Evolutionary conservation across 2,888 invertebrate species (phyloP), one percentile per base, ranked within the genome.

Genomic region (Pseudococcus viburni): DNA sequence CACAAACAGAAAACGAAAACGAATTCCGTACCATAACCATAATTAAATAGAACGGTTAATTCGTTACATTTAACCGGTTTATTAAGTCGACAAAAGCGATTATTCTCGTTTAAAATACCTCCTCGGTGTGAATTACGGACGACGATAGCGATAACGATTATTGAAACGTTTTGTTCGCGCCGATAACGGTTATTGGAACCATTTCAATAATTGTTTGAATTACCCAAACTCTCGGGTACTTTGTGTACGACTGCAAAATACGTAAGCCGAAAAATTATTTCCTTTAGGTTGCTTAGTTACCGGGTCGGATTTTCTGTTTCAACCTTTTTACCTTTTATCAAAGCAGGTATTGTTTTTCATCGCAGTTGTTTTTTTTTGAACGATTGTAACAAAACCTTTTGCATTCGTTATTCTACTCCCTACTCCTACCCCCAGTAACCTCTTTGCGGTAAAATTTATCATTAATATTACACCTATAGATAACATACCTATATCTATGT

Each of bases 121-220:
- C 46, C 19, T 33, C 80, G 19, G 80, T 83, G 80, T 83, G 80
- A 83, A 83, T 83, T 83, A 83, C 46, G 19, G 80, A 39, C 46
- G 12, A 83, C 80, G 42, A 83, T 46, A 19, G 80, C 46, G 80
- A 83, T 83, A 83, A 83, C 80, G 80, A 83, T 83, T 83, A 83
- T 46, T 83, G 80, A 83, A 83, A 83, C 46, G 80, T 83, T 83
- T 83, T 73, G 73, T 26, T 33, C 73, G 39, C 46, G 46, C 46
- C 80, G 46, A 83, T 83, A 83, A 83, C 80, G 80, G 80, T 83
- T 83, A 83, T 83, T 83, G 80, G 80, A 83, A 46, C 80, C 42
- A 83, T 83, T 83, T 83, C 80, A 46, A 83, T 83, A 83, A 83
- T 83, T 83, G 80, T 83, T 83, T 46, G 80, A 83, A 83, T 83